Conservation (phyloP, 2,113 vertebrate species). For the Cygnus buccinator region DNA sequence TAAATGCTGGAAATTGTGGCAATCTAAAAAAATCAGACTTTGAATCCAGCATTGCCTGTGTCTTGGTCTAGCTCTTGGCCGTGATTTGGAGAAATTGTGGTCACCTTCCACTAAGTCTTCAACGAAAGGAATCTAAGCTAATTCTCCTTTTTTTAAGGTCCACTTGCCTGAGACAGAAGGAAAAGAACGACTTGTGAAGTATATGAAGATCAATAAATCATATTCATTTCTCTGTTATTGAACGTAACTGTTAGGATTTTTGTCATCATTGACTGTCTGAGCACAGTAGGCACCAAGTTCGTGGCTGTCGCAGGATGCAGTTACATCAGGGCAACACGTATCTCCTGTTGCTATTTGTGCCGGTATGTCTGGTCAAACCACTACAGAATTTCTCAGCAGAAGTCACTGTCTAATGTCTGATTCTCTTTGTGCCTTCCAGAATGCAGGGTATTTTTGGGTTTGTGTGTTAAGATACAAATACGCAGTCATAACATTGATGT, state of each 20-base stretch:
- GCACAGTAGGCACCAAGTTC: background rate
- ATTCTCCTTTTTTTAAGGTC: background rate
- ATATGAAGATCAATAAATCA: background rate
- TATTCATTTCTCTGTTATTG: background rate
- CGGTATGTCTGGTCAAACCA: background rate
- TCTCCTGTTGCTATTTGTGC: constrained; percentile 28
- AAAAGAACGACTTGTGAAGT: background rate
- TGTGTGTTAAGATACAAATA: constrained; percentile 25
- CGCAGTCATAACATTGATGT: background rate
- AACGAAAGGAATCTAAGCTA: background rate
- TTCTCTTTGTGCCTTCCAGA: background rate
- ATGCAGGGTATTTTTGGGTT: constrained; percentile 15
- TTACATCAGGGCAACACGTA: background rate
- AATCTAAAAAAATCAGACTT: background rate
- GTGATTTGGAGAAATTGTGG: background rate
- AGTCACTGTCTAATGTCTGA: background rate
- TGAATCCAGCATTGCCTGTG: background rate
- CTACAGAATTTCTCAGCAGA: background rate
- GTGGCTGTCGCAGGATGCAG: background rate
- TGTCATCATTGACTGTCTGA: background rate
- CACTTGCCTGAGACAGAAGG: background rate
- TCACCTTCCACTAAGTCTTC: background rate
- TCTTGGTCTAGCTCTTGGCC: background rate
- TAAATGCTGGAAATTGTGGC: background rate
- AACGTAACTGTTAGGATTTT: background rate